Evolutionary conservation across 2,888 invertebrate genomes (phyloP).

Genomic region (Bellardia pandia): DNA sequence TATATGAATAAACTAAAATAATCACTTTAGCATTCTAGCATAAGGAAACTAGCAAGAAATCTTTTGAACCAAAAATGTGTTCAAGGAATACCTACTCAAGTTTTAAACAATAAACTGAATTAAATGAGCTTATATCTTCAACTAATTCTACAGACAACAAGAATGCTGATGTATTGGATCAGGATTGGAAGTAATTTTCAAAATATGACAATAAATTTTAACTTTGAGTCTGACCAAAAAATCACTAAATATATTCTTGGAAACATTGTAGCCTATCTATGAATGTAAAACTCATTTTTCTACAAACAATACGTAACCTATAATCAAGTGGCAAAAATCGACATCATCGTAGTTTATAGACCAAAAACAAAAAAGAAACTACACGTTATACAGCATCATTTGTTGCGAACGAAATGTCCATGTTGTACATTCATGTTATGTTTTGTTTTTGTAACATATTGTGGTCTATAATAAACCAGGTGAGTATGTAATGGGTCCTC

Average conservation of each 20-base stretch:
- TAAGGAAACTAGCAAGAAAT: no score
- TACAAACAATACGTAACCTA: conserved; percentile 67
- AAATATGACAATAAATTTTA: no score
- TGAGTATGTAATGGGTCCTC: conserved; percentile 58
- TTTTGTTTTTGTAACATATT: conserved; percentile 29
- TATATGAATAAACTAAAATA: no score
- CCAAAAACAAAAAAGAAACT: background rate
- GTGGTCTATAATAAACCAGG: conserved; percentile 64
- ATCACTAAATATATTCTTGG: background rate
- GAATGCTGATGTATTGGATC: no score
- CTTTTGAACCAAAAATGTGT: no score
- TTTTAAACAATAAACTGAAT: no score
- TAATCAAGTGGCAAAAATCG: conserved; percentile 73
- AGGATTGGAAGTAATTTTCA: no score
- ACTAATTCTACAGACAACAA: no score
- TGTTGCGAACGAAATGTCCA: conserved; percentile 11
- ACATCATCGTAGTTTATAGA: conserved; percentile 54
- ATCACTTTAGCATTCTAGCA: no score
- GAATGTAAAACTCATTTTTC: background rate
- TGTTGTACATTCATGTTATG: background rate
- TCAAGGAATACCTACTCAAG: no score
- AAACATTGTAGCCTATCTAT: conserved; percentile 12
- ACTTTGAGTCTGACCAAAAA: no score
- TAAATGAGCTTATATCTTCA: no score
- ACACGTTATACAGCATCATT: conserved; percentile 49